These are phyloP conservation scores for Notoglanidium macrostoma DNA, from an alignment of 2,797 vertebrate genomes.

Conservation along the genomic window DNA sequence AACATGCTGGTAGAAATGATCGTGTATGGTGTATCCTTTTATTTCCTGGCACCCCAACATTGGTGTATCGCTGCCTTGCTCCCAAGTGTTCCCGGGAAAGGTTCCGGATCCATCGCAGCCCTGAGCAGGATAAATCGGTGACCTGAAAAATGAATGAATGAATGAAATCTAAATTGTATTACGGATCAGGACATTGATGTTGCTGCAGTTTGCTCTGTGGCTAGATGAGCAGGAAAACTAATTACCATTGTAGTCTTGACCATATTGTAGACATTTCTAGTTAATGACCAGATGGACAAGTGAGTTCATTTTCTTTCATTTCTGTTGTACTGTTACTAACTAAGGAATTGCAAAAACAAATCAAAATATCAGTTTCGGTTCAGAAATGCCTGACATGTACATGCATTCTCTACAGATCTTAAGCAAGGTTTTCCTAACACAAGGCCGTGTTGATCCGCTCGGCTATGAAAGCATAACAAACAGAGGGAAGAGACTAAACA, in stretches of 20 bases:
- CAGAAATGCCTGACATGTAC: background rate
- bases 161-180: background rate
- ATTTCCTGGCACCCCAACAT: background rate
- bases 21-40: background rate
- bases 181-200: background rate
- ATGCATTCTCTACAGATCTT: slow-evolving; percentile 24
- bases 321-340: background rate
- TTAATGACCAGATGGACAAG: background rate
- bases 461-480: slow-evolving; percentile 37
- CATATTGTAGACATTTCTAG: background rate
- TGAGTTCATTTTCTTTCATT: background rate
- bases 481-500: slow-evolving; percentile 50
- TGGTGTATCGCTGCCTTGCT: too few species aligned
- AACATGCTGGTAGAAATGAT: background rate
- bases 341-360: background rate
- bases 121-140: background rate
- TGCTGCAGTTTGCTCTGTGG: background rate
- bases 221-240: background rate
- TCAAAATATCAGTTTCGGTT: background rate
- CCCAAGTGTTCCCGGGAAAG: background rate
- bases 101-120: background rate
- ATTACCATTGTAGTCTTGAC: background rate
- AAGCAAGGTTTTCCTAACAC: slow-evolving; percentile 26
- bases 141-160: background rate
- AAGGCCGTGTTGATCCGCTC: slow-evolving; percentile 29